Base-by-base conservation (phyloP, 2,113 vertebrate genomes). In the Periophthalmodon schlosseri region DNA sequence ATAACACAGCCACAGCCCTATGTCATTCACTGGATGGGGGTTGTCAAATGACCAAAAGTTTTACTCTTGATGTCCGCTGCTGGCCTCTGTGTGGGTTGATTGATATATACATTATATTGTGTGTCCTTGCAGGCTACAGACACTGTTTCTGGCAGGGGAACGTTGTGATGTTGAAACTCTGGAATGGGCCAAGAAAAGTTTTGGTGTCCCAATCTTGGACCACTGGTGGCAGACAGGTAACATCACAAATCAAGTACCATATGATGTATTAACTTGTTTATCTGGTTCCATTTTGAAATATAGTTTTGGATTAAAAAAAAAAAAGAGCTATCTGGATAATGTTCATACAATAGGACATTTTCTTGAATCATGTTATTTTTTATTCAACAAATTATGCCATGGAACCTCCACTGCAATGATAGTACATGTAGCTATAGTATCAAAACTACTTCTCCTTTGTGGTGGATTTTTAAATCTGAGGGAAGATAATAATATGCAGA, bases 161-260 rank as follows among this genome's bases (percentile, higher is more conserved):
- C 95, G 92, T 66, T 99, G 98, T 87, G 98, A 99, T 69, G 91
- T 96, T 72, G 96, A 97, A 73, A 99, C 97, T 0, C 87, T 99
- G 49, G 91, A 97, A 58, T 99, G 97, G 98, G 94, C 97, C 58
- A 98, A 96, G 91, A 92, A 69, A 72, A 89, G 89, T 80, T 99
- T 99, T 84, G 93, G 92, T n/a, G 97, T 96, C 28, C 97, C 97
- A 15, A 95, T 99, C 54, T 89, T 99, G 86, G 98, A 99, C 88
- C 98, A 99, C 75, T 99, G 98, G 98, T 99, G 98, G 98, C 98
- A 99, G 89, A 99, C 98, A 12, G 97, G 98, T 99, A 88, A 94
- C 91, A 66, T 33, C 33, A 18, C 2, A 20, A 28, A 28, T 28
- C 28, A 52, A 50, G 13, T 13, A 16, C 16, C 13, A 5, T 52